Base-by-base conservation (phyloP, 2,888 invertebrate species). In the Temnothorax ravouxi region DNA sequence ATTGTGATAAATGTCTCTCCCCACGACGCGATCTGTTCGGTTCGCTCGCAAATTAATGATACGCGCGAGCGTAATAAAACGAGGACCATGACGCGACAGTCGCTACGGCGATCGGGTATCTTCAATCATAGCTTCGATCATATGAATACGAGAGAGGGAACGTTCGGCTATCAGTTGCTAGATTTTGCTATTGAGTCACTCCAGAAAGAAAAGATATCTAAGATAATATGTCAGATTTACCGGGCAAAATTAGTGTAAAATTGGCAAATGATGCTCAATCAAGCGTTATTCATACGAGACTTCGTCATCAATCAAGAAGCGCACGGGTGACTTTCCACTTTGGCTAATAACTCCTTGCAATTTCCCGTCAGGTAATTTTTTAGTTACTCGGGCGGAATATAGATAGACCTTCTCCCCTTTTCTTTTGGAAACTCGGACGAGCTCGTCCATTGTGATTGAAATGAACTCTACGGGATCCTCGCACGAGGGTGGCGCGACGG, bases 1-100 rank as follows among this genome's bases (percentile, higher is more conserved):
- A 80, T 80, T 80, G 71, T 79, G 79, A 80, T 80, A 80, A 80
- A 80, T 80, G 79, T 72, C 59, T 47, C 56, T 11, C 15, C 44
- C 21, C 25, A 25, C 34, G 34, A 69, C 47, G 47, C 47, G 56
- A 79, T 80, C 59, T 59, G 18, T 80, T 47, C 34, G 76, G 15
- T 13, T 64, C 50, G n/a, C 79, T 61, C 47, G 79, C 72, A 80
- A 72, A 71, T 80, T 80, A 80, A 80, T 80, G 59, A 50, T 67
- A 38, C 59, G 47, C 59, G 18, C 21, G 59, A 59, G 59, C 25
- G 38, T 25, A 25, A 18, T 50, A 80, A 80, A 80, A 80, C 38
- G 50, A 76, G 8, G 18, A 61, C 3, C 8, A 25, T 13, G 52
- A 47, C 50, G 62, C 64, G 59, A 67, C 21, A 44, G 21, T 71